phyloP scores from a whole-genome alignment of 2,888 invertebrate genomes.

The Xylota segnis region DNA sequence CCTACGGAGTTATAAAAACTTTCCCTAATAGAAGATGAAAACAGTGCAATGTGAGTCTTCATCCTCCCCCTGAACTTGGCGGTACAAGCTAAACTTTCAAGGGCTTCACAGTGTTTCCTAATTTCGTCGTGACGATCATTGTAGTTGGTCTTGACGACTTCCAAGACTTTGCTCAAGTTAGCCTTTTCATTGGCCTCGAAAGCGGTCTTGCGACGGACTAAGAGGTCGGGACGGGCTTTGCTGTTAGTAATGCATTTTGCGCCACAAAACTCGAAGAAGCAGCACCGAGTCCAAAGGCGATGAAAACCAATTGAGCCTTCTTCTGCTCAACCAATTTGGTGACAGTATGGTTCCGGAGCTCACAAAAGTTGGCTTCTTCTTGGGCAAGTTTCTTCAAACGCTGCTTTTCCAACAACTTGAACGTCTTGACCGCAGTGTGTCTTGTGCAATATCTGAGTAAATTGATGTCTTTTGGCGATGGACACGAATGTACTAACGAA shows the following conservation, averaged over 20 bases:
- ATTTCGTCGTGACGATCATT: constrained; percentile 99
- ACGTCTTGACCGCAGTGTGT: constrained; percentile 98
- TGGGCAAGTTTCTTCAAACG: constrained; percentile 96
- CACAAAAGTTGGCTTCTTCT: constrained; percentile 95
- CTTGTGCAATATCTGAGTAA: constrained; percentile 97
- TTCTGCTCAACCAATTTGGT: constrained; percentile 98
- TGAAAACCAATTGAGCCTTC: constrained; percentile 98
- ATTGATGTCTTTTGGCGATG: constrained; percentile 99
- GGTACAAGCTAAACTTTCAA: constrained; percentile 97
- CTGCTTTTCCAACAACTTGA: constrained; percentile 97
- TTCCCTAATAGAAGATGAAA: too few relatives aligned
- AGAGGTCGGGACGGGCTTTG: constrained; percentile 97
- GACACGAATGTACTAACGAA: constrained; percentile 99
- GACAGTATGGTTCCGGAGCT: constrained; percentile 95
- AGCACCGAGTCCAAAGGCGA: constrained; percentile 96
- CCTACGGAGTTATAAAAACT: too few relatives aligned
- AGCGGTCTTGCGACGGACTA: constrained; percentile 97
- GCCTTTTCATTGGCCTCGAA: constrained; percentile 95
- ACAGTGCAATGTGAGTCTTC: too few relatives aligned
- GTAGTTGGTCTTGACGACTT: constrained; percentile 99
- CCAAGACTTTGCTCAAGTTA: constrained; percentile 95
- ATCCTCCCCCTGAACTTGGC: too few relatives aligned
- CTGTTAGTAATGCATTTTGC: constrained; percentile 99
- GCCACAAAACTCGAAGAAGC: constrained; percentile 98
- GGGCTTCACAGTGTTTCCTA: constrained; percentile 98